Percentiles rank a stretch among this genome's conserved stretches.
Evolutionary conservation across 1,140 invertebrate species (phyloP).

Genomic region (Mesaphorura yosii): DNA sequence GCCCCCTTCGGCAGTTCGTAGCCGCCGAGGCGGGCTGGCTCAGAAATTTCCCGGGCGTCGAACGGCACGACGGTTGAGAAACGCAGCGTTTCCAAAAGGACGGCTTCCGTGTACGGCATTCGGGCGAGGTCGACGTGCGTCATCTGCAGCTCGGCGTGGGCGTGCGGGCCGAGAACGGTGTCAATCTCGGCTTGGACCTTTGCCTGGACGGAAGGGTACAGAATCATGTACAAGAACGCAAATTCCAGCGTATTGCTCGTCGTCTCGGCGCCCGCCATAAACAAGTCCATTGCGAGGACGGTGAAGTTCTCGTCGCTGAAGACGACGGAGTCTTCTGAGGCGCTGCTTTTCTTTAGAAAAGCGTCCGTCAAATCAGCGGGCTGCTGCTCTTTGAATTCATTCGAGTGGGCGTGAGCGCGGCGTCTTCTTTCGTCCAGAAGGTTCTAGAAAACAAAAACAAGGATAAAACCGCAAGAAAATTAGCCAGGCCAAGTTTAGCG

Average conservation of each 20-base stretch:
- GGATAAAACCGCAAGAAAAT: no score
- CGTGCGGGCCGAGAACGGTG: slow-evolving; percentile 31
- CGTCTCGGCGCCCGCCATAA: not conserved
- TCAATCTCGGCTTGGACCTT: slow-evolving; percentile 43
- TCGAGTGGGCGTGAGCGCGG: no score
- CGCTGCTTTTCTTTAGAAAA: not conserved
- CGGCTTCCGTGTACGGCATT: slow-evolving; percentile 66
- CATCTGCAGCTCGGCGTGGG: not conserved
- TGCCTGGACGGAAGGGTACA: slow-evolving; percentile 39
- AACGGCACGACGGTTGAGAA: slow-evolving; percentile 66
- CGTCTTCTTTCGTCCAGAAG: slow-evolving; percentile 10
- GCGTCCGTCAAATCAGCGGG: no score
- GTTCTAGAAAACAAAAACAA: not conserved
- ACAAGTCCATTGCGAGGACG: not conserved
- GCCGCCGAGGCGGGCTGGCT: not conserved
- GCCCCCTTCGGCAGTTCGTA: not conserved
- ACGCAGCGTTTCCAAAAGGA: slow-evolving; percentile 59
- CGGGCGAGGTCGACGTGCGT: slow-evolving; percentile 37
- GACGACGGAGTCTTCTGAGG: not conserved
- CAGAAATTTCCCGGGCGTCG: slow-evolving; percentile 53
- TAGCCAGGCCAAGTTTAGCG: no score
- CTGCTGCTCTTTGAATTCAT: no score
- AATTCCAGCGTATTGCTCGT: slow-evolving; percentile 33
- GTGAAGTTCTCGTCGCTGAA: slow-evolving; percentile 3
- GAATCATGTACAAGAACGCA: slow-evolving; percentile 39